A percentile compares a stretch with the other conserved stretches of the same genome.
phyloP scores from a whole-genome alignment of 2,888 invertebrate species.

The Achlya flavicornis region DNA sequence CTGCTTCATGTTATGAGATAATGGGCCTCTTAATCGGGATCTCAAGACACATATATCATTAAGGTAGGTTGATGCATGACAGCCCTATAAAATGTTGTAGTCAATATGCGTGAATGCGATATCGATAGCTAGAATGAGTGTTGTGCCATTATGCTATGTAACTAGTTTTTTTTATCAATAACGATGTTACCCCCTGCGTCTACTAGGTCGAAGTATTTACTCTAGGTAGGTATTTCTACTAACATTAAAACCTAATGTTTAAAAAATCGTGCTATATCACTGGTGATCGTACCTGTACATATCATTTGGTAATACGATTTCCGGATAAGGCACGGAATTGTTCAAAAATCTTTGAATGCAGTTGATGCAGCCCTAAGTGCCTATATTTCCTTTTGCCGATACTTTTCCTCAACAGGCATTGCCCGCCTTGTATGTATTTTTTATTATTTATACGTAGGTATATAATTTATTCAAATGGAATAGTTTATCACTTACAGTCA shows the following conservation, averaged over 20 bases:
- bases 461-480: neutral
- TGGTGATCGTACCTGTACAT: too few relatives aligned
- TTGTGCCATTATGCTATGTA: slow-evolving; percentile 6
- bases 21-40: neutral
- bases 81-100: neutral
- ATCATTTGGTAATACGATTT: too few relatives aligned
- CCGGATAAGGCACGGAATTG: too few relatives aligned
- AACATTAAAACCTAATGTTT: neutral
- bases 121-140: neutral
- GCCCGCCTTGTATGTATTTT: too few relatives aligned
- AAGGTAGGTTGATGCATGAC: neutral
- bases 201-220: slow-evolving; percentile 6
- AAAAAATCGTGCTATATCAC: neutral
- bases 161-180: slow-evolving; percentile 2
- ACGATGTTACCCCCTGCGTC: slow-evolving; percentile 1
- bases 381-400: too few relatives aligned
- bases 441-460: too few relatives aligned
- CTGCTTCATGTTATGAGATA: too few relatives aligned
- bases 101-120: neutral
- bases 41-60: neutral
- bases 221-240: neutral
- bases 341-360: too few relatives aligned
- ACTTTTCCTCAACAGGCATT: too few relatives aligned
- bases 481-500: neutral
- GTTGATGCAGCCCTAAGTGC: too few relatives aligned